Percentiles rank a stretch among this genome's conserved stretches.
phyloP scores from a whole-genome alignment of 2,113 vertebrate genomes.

The Rutilus rutilus region DNA sequence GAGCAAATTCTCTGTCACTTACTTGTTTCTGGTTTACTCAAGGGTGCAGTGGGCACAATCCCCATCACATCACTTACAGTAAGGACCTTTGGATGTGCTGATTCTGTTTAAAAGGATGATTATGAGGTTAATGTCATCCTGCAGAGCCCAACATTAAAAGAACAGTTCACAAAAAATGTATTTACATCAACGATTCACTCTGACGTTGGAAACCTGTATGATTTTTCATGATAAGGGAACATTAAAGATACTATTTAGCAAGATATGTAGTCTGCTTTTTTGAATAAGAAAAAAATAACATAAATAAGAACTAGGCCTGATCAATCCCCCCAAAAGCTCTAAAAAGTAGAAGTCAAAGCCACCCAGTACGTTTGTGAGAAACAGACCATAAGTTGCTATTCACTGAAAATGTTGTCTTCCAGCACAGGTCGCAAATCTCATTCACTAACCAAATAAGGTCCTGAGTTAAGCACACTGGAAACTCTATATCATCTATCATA shows the following conservation, averaged over 20 bases:
- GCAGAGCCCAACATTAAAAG: neutral
- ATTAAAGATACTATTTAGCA: neutral
- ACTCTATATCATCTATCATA: neutral
- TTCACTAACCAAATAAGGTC: neutral
- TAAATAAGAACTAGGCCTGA: neutral
- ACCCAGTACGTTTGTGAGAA: neutral
- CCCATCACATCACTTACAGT: conserved; percentile 57
- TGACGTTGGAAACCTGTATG: neutral
- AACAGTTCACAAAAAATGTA: neutral
- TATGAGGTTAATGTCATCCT: neutral
- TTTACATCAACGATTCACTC: neutral
- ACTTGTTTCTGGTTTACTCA: conserved; percentile 80
- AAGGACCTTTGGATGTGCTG: neutral
- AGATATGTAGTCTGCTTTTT: neutral
- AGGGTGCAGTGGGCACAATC: conserved; percentile 71
- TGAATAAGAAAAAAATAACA: neutral
- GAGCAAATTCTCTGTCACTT: conserved; percentile 61
- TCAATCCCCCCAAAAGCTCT: no score
- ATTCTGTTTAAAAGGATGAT: conserved; percentile 13
- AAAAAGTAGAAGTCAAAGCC: neutral
- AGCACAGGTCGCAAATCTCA: neutral
- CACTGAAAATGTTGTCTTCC: neutral
- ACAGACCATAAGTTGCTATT: neutral
- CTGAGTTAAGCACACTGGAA: neutral
- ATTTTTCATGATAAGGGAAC: neutral